Evolutionary conservation across 1,140 invertebrate species (phyloP).

Genomic region (Coptotermes formosanus): DNA sequence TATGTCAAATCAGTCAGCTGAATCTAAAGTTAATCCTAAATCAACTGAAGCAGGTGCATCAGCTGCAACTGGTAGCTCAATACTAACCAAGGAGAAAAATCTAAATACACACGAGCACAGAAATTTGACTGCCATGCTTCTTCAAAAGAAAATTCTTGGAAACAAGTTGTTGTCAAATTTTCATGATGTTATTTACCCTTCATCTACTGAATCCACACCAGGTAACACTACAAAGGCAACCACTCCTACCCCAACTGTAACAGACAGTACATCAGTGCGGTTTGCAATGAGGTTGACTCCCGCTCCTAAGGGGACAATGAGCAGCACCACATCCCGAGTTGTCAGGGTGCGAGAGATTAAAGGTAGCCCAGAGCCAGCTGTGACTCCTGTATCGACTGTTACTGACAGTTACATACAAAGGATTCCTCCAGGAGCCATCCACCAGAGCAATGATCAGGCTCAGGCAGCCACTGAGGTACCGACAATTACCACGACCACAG

Average conservation of each 20-base stretch:
- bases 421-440: background rate
- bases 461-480: background rate
- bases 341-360: background rate
- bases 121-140: background rate
- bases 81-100: too few relatives aligned
- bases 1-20: background rate
- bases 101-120: too few relatives aligned
- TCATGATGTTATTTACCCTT: background rate
- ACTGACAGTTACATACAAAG: background rate
- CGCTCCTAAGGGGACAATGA: background rate
- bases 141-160: background rate
- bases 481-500: background rate
- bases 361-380: background rate
- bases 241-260: background rate
- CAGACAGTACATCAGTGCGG: background rate
- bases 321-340: background rate
- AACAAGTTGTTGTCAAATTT: background rate
- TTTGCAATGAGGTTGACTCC: background rate
- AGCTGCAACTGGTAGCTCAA: background rate
- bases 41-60: background rate
- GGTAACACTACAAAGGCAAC: background rate
- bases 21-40: background rate
- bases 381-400: slow-evolving; percentile 18
- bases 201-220: background rate
- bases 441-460: background rate